Evolutionary conservation across 2,888 invertebrate species (phyloP).

Genomic region (Yponomeuta sedellus): DNA sequence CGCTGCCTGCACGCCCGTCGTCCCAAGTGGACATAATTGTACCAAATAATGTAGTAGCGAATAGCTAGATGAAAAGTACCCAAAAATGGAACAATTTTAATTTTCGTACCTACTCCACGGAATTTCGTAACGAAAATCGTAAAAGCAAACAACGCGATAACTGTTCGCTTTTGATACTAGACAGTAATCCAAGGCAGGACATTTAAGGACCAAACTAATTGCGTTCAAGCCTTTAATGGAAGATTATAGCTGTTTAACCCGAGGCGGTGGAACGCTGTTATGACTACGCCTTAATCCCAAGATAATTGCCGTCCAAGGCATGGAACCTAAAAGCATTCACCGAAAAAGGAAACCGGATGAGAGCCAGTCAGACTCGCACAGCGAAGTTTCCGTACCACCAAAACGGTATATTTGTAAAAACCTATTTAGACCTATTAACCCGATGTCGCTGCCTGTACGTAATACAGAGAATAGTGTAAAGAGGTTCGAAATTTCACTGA

Average conservation of each 20-base stretch:
- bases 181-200: constrained; percentile 4
- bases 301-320: constrained; percentile 60
- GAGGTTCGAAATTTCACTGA: too few relatives aligned
- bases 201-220: constrained; percentile 13
- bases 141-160: constrained; percentile 5
- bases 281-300: constrained; percentile 63
- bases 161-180: constrained; percentile 19
- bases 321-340: constrained; percentile 2
- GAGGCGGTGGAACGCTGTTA: constrained; percentile 49
- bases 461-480: too few relatives aligned
- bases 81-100: background rate
- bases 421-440: too few relatives aligned
- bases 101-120: background rate
- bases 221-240: constrained; percentile 51
- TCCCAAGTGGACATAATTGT: too few relatives aligned
- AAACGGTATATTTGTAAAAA: too few relatives aligned
- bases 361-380: background rate
- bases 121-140: background rate
- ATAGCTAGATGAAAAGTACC: too few relatives aligned
- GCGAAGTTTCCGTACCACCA: too few relatives aligned
- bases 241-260: constrained; percentile 70
- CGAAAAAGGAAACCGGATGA: background rate
- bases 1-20: too few relatives aligned
- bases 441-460: too few relatives aligned
- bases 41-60: too few relatives aligned